Conservation (phyloP, 2,888 invertebrate species). For the Nebria brevicollis region DNA sequence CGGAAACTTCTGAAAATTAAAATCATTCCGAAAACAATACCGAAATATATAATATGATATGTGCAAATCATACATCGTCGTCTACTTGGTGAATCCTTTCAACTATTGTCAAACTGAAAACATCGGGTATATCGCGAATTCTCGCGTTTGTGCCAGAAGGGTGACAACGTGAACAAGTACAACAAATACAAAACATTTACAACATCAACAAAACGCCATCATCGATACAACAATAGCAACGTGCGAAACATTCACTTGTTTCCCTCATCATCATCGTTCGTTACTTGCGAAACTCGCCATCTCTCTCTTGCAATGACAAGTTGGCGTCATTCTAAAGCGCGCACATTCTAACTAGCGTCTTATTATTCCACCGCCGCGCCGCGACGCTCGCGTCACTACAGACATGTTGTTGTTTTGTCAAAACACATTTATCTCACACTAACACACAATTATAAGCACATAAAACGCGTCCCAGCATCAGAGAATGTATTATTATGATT, state of each 20-base stretch:
- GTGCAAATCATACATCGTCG: neutral
- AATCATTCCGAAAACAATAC: neutral
- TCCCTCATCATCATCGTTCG: neutral
- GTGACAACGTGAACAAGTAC: conserved; percentile 10
- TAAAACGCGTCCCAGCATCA: conserved; percentile 52
- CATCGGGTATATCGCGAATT: neutral
- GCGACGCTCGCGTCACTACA: conserved; percentile 38
- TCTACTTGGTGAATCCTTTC: neutral
- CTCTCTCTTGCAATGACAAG: conserved; percentile 53
- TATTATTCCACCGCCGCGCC: conserved; percentile 51
- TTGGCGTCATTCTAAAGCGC: conserved; percentile 55
- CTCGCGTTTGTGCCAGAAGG: neutral
- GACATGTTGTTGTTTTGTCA: conserved; percentile 56
- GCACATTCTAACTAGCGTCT: conserved; percentile 54
- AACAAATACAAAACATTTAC: conserved; percentile 27
- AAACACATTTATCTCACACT: conserved; percentile 59
- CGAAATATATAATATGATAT: neutral
- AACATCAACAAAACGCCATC: conserved; percentile 17
- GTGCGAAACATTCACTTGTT: neutral
- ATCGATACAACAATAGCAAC: conserved; percentile 22
- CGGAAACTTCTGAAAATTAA: neutral
- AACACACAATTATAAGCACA: conserved; percentile 59
- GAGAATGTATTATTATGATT: conserved; percentile 41
- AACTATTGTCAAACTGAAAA: neutral
- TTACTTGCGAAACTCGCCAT: neutral